These are phyloP conservation scores for Sorex araneus DNA, from an alignment of 2,113 vertebrate genomes.

Conservation along the genomic window DNA sequence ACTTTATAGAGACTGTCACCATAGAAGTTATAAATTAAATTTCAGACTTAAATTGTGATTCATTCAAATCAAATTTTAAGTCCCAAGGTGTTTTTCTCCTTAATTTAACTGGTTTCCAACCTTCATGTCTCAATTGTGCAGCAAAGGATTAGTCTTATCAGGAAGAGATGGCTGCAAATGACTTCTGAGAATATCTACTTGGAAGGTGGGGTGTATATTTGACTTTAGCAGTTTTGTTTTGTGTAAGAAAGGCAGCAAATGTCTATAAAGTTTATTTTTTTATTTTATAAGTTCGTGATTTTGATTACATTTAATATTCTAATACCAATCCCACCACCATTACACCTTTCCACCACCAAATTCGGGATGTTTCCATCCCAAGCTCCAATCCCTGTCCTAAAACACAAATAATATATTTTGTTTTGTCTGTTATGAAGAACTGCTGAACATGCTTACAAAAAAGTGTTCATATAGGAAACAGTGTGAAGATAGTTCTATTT, in stretches of 20 bases:
- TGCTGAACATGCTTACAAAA: too few relatives aligned
- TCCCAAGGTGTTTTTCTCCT: background rate
- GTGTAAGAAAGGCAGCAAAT: background rate
- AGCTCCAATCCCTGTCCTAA: too few relatives aligned
- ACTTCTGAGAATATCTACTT: background rate
- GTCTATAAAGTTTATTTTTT: too few relatives aligned
- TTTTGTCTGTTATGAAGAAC: too few relatives aligned
- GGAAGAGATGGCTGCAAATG: background rate
- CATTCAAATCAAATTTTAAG: conserved; percentile 37
- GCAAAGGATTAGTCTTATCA: background rate
- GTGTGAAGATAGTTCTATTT: too few relatives aligned
- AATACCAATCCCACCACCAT: too few relatives aligned
- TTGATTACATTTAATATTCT: too few relatives aligned
- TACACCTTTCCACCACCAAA: too few relatives aligned
- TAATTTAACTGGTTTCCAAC: background rate
- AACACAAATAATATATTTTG: too few relatives aligned
- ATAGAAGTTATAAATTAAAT: background rate
- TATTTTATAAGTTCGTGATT: too few relatives aligned
- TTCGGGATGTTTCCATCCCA: too few relatives aligned
- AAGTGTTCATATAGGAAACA: too few relatives aligned
- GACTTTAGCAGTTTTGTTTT: background rate
- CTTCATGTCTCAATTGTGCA: background rate
- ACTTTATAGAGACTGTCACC: background rate
- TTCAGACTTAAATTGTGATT: conserved; percentile 10
- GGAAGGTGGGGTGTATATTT: background rate